Percentiles rank a stretch among this genome's conserved stretches.
Conservation (phyloP, 2,113 vertebrate species). For the Erinaceus europaeus region DNA sequence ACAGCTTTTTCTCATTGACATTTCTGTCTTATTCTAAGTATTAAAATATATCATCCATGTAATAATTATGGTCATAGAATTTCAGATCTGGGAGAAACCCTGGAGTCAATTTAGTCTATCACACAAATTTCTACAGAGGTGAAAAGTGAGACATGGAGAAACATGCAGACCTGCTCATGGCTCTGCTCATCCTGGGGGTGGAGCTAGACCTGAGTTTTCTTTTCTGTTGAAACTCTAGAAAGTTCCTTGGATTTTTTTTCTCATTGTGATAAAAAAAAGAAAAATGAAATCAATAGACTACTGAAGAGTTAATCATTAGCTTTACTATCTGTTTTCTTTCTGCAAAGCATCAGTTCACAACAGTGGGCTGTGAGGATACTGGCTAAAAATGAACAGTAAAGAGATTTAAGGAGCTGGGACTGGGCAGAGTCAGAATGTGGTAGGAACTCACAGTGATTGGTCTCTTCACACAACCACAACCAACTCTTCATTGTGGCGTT, state of each 20-base stretch:
- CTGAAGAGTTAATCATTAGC: neutral
- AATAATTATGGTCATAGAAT: constrained; percentile 35
- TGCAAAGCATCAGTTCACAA: neutral
- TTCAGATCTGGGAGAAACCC: constrained; percentile 33
- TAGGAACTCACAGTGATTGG: too few relatives aligned
- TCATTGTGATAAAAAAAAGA: neutral
- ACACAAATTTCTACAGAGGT: neutral
- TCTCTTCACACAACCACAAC: too few relatives aligned
- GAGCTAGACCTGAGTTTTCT: neutral
- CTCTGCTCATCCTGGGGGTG: neutral
- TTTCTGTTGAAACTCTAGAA: neutral
- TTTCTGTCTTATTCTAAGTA: constrained; percentile 54
- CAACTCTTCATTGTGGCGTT: too few relatives aligned
- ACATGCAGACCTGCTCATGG: neutral
- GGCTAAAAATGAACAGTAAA: neutral
- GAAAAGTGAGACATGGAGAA: neutral
- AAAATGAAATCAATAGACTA: neutral
- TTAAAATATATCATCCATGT: constrained; percentile 38
- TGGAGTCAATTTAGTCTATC: constrained; percentile 8
- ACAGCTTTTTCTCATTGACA: constrained; percentile 48
- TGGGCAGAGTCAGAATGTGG: too few relatives aligned
- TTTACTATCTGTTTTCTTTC: neutral
- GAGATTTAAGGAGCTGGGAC: neutral
- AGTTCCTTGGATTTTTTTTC: neutral
- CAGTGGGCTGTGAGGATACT: neutral